phyloP scores from a whole-genome alignment of 2,113 vertebrate genomes.

The Sylvietta virens region DNA sequence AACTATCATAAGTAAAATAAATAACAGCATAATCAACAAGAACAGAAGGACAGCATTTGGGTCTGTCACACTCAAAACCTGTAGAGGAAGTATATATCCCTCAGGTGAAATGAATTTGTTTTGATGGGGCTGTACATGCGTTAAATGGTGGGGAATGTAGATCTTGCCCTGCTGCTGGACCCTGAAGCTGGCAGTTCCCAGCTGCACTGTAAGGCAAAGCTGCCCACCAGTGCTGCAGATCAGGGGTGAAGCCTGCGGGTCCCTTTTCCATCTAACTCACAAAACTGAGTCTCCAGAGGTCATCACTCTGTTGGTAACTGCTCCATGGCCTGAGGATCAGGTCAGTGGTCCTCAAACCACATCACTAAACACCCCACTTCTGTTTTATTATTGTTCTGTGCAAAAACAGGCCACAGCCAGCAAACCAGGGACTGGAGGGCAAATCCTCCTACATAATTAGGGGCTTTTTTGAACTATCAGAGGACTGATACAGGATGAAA shows the following conservation, averaged over 20 bases:
- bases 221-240: accelerated
- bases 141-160: background rate
- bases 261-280: background rate
- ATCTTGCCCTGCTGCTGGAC: background rate
- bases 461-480: background rate
- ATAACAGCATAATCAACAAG: background rate
- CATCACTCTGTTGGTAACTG: background rate
- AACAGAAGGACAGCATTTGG: background rate
- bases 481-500: background rate
- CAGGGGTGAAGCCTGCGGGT: background rate
- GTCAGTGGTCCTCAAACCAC: background rate
- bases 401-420: background rate
- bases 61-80: background rate
- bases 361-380: accelerated
- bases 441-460: background rate
- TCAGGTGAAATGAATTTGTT: background rate
- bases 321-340: accelerated
- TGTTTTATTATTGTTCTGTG: background rate
- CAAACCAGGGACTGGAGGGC: background rate
- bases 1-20: background rate
- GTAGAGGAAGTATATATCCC: background rate
- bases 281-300: background rate
- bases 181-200: background rate
- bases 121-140: background rate
- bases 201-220: background rate